Base-by-base conservation (phyloP, 2,113 vertebrate genomes). In the Antechinus stuartii region DNA sequence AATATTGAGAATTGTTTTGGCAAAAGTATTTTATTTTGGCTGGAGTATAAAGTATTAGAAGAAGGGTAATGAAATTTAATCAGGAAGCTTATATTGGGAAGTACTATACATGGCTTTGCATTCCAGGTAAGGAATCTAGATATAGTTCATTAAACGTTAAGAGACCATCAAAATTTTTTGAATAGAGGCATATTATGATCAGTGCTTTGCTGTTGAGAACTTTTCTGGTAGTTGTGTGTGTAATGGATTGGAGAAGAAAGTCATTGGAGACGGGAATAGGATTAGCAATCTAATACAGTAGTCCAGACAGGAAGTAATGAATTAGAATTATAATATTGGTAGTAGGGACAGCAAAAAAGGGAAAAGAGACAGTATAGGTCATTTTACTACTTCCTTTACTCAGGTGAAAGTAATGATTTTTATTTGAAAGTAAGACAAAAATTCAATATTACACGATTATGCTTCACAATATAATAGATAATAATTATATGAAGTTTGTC, bases 381-480 rank as follows among this genome's bases (percentile, higher is more conserved):
- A 95, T 94, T 93, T 27, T n/a, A 56, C 89, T 90, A 49, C 11
- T 0, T 76, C 57, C 89, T 91, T 23, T 23, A 11, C 56, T 12
- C 10, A 89, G 68, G 12, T 42, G 30, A 46, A 90, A 8, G 53
- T 91, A 96, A 10, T 76, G 76, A 93, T 91, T 92, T 47, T 91
- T 92, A 94, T 7, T 91, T 30, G 84, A 96, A 91, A 91, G 23
- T 47, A 92, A 92, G 56, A 30, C 25, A 57, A 92, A 84, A 76
- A 84, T 93, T 26, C 46, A 5, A 50, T 53, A 7, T 76, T 12
- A 91, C 91, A 54, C 30, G 92, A 91, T 91, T 91, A 54, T 54
- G 89, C 91, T n/a, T n/a, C 14, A 26, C 2, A 54, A 42, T 50
- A 30, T 49, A 91, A 6, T 91, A 92, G 46, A 56, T 89, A 95